Conservation (phyloP, 2,797 vertebrate species). For the Coilia nasus region DNA sequence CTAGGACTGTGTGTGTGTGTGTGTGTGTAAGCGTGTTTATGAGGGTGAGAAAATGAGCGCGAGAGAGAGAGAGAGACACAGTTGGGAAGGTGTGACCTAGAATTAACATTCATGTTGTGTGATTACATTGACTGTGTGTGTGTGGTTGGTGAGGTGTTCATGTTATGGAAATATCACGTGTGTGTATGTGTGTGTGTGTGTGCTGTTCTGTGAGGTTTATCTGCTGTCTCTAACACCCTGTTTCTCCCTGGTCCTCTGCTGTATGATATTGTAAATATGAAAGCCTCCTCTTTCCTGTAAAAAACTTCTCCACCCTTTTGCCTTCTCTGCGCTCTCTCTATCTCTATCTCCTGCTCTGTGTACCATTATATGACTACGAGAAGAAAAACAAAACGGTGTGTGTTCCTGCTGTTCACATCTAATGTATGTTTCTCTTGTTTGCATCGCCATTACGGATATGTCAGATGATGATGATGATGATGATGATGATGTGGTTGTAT, state of each 20-base stretch:
- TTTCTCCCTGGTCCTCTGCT: neutral
- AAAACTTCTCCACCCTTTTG: constrained; percentile 2
- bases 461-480: neutral
- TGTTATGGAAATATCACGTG: neutral
- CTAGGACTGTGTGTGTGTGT: neutral
- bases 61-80: no score
- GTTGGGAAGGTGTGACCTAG: neutral
- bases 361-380: neutral
- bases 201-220: neutral
- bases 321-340: constrained; percentile 21
- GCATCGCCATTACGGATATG: neutral
- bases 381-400: neutral
- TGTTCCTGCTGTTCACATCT: neutral
- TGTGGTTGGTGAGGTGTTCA: neutral
- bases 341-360: neutral
- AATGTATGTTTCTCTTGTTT: neutral
- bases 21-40: neutral
- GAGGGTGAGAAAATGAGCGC: neutral
- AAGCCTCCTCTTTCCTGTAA: neutral
- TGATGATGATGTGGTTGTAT: neutral
- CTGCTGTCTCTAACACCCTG: neutral
- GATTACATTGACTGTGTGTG: constrained; percentile 7
- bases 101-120: neutral
- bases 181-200: neutral
- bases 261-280: constrained; percentile 13